A percentile compares a stretch with the other conserved stretches of the same genome.
Conservation (phyloP, 2,113 vertebrate genomes). For the Strix aluco region DNA sequence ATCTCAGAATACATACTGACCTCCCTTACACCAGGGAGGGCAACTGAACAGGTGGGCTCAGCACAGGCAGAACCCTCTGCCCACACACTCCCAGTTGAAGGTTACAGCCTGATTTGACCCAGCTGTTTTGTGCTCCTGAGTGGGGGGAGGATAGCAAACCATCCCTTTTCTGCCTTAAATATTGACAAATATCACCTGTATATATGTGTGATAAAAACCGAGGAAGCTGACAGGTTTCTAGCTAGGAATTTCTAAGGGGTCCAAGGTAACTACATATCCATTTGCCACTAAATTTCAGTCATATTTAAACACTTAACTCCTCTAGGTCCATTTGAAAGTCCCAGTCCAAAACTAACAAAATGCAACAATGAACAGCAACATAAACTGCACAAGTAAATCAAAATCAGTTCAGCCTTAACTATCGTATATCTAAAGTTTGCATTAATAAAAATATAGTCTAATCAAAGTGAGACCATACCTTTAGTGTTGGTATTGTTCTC, state of each 20-base stretch:
- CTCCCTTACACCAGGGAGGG: background rate
- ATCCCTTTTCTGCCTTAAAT: background rate
- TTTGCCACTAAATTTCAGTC: background rate
- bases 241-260: background rate
- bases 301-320: background rate
- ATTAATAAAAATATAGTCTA: background rate
- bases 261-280: background rate
- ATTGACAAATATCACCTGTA: background rate
- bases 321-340: background rate
- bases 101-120: background rate
- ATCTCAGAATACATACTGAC: background rate
- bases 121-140: fast-evolving
- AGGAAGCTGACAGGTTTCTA: background rate
- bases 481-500: background rate
- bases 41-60: fast-evolving
- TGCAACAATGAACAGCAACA: background rate
- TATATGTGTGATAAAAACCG: background rate
- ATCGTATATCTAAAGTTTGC: background rate
- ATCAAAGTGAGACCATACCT: background rate
- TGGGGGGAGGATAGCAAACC: background rate
- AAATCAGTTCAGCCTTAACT: background rate
- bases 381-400: background rate
- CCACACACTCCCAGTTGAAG: background rate
- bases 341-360: background rate
- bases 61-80: background rate